Conservation (phyloP, 2,888 invertebrate species). For the Dysmachus trigonus region DNA sequence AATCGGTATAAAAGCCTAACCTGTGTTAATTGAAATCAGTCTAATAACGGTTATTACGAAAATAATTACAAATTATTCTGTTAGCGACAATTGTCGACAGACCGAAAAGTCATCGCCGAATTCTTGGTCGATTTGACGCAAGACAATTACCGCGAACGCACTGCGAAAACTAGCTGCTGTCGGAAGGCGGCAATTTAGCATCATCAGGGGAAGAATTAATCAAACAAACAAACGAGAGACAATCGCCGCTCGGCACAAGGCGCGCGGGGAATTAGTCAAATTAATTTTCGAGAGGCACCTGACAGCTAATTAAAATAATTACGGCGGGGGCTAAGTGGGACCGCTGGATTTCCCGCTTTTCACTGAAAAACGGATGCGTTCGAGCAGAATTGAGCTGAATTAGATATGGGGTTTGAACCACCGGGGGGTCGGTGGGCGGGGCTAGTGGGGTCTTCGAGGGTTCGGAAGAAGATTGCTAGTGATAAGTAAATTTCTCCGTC, state of each 20-base stretch:
- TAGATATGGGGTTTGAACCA: not conserved
- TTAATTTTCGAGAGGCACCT: constrained; percentile 9
- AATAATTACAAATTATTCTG: not conserved
- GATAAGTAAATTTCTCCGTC: constrained; percentile 24
- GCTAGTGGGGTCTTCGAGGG: not conserved
- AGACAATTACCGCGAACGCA: not conserved
- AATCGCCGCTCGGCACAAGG: not conserved
- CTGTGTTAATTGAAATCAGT: not conserved
- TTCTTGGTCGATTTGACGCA: not conserved
- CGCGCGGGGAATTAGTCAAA: constrained; percentile 8
- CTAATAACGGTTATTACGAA: not conserved
- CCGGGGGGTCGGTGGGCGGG: not conserved
- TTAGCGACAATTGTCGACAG: not conserved
- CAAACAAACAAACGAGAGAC: constrained; percentile 3
- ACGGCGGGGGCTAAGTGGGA: not conserved
- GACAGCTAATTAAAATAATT: constrained; percentile 33
- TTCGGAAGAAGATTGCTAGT: not conserved
- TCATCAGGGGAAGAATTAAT: not conserved
- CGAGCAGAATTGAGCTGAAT: not conserved
- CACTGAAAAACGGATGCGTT: not conserved
- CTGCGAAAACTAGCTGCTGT: not conserved
- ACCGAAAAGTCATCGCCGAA: not conserved
- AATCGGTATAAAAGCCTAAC: too few species aligned
- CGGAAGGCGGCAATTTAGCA: not conserved
- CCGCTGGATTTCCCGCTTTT: not conserved